Percentiles rank a stretch among this genome's conserved stretches.
Evolutionary conservation across 2,113 vertebrate genomes (phyloP).

Genomic region (Corythoichthys intestinalis): DNA sequence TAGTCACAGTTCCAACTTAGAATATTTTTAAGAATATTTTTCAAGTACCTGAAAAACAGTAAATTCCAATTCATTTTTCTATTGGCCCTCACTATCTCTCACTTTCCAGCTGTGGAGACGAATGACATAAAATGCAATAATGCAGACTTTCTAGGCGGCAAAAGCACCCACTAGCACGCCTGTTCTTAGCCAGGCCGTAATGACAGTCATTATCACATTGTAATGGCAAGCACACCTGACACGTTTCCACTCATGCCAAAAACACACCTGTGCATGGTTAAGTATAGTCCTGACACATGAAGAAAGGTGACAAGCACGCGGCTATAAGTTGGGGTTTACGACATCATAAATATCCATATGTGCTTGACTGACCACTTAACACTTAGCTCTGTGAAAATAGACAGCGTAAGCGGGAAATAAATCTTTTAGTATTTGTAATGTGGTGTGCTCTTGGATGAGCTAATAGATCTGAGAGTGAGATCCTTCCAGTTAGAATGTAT

Average conservation of each 20-base stretch:
- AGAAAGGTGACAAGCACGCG: neutral
- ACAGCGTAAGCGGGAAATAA: neutral
- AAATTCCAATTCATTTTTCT: too few species aligned
- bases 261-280: constrained; percentile 62
- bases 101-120: neutral
- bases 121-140: constrained; percentile 7
- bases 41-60: too few species aligned
- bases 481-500: too few species aligned
- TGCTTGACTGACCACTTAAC: neutral
- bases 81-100: too few species aligned
- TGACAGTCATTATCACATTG: constrained; percentile 61
- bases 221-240: constrained; percentile 59
- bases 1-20: too few species aligned
- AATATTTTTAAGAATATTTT: too few species aligned
- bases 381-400: neutral
- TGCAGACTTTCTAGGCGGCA: constrained; percentile 31
- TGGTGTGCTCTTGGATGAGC: constrained; percentile 4
- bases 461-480: neutral
- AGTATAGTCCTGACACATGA: constrained; percentile 35
- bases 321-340: neutral
- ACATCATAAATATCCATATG: neutral
- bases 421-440: constrained; percentile 7
- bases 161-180: constrained; percentile 34
- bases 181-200: constrained; percentile 50
- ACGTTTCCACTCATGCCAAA: constrained; percentile 39